phyloP scores from a whole-genome alignment of 92 coral and sea anemone genomes.

The Umimayanthus chanpuru region DNA sequence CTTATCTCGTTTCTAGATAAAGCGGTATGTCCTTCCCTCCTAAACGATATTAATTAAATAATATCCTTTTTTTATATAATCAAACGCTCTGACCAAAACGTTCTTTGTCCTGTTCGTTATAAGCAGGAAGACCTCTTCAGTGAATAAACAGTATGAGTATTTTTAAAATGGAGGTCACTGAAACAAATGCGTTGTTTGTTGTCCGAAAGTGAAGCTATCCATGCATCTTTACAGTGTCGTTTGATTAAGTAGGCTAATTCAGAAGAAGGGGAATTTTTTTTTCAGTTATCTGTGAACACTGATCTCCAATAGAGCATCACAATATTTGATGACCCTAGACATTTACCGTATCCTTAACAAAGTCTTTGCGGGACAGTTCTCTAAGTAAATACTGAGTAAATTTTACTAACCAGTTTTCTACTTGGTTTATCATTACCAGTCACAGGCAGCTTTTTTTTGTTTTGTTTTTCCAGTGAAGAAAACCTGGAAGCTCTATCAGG shows the following conservation, averaged over 20 bases:
- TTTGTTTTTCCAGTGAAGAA: too few species aligned
- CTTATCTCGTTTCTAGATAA: too few species aligned
- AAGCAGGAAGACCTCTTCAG: not conserved
- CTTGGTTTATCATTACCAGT: not conserved
- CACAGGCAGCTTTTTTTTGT: not conserved
- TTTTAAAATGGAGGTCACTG: not conserved
- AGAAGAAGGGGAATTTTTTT: not conserved
- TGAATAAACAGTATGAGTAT: not conserved
- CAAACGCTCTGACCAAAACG: not conserved
- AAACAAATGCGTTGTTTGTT: too few species aligned
- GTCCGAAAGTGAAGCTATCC: not conserved
- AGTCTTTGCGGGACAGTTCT: not conserved
- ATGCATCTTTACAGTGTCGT: not conserved
- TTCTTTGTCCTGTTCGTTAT: not conserved
- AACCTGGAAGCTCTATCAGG: not conserved
- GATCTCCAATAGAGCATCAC: not conserved
- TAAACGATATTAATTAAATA: too few species aligned
- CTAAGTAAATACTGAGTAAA: not conserved
- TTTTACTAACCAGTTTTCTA: not conserved
- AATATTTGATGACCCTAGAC: not conserved
- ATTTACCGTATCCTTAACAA: not conserved
- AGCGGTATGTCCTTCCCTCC: too few species aligned
- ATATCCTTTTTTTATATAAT: too few species aligned
- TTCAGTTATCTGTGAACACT: not conserved
- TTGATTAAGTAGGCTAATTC: not conserved